These are phyloP conservation scores for Coregonus ussuriensis DNA, from an alignment of 2,797 vertebrate species.

Conservation along the genomic window DNA sequence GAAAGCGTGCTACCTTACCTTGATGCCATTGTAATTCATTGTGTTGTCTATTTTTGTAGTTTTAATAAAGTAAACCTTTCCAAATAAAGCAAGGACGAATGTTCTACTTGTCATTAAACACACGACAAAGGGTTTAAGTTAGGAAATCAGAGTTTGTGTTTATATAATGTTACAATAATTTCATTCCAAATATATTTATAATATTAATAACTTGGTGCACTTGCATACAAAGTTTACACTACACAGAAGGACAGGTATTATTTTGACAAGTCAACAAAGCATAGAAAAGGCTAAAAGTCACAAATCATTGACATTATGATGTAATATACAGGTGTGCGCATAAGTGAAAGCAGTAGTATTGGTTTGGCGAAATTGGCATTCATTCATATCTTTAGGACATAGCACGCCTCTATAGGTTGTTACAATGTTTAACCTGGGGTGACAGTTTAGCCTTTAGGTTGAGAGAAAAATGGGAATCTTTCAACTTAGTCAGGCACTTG, in stretches of 20 bases:
- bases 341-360: no score
- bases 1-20: slow-evolving; percentile 71
- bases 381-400: not conserved
- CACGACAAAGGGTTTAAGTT: slow-evolving; percentile 6
- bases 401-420: not conserved
- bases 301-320: not conserved
- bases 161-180: slow-evolving; percentile 19
- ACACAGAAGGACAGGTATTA: not conserved
- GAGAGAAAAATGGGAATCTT: slow-evolving; percentile 10
- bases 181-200: slow-evolving; percentile 32
- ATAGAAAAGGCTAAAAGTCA: not conserved
- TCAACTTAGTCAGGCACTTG: slow-evolving; percentile 67
- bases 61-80: slow-evolving; percentile 83
- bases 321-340: not conserved
- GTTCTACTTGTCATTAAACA: not conserved
- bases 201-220: slow-evolving; percentile 18
- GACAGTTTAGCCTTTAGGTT: not conserved
- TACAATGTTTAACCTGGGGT: not conserved
- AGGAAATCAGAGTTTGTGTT: slow-evolving; percentile 48
- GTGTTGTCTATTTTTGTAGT: slow-evolving; percentile 81
- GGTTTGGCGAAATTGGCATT: not conserved
- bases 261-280: slow-evolving; percentile 1
- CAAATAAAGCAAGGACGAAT: slow-evolving; percentile 53
- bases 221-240: slow-evolving; percentile 5
- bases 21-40: slow-evolving; percentile 67